phyloP scores from a whole-genome alignment of 1,140 invertebrate species.

The Battus philenor region DNA sequence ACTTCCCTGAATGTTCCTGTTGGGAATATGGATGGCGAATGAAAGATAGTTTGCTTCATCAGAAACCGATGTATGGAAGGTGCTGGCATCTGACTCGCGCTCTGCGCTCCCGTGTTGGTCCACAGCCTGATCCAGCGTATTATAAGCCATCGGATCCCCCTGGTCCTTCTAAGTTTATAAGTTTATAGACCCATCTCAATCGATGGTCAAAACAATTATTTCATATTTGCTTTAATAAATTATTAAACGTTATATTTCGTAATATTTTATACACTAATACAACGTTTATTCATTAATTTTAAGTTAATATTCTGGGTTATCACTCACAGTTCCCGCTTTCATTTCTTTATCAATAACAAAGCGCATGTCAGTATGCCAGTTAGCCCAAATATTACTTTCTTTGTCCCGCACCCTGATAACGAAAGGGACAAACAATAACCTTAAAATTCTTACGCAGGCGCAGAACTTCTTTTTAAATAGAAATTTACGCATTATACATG shows the following conservation, averaged over 20 bases:
- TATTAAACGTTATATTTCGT: neutral
- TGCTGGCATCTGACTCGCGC: constrained; percentile 39
- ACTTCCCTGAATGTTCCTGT: constrained; percentile 40
- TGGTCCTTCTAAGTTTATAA: constrained; percentile 29
- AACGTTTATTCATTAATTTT: too few species aligned
- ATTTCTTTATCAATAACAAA: constrained; percentile 65
- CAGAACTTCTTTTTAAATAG: constrained; percentile 20
- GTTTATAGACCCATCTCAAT: constrained; percentile 31
- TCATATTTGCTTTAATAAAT: too few species aligned
- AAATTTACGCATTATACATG: constrained; percentile 12
- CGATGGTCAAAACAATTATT: too few species aligned
- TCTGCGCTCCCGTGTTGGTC: constrained; percentile 41
- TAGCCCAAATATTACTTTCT: constrained; percentile 29
- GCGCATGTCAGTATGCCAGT: constrained; percentile 60
- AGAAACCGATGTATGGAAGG: constrained; percentile 32
- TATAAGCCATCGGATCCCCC: constrained; percentile 40
- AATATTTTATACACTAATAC: neutral
- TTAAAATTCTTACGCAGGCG: constrained; percentile 51
- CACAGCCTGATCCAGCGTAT: constrained; percentile 46
- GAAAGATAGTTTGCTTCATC: constrained; percentile 33
- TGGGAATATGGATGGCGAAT: constrained; percentile 54
- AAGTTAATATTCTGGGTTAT: too few species aligned
- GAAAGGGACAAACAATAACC: constrained; percentile 52
- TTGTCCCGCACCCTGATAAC: constrained; percentile 19
- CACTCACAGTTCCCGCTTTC: constrained; percentile 25